Conservation (phyloP, 2,113 vertebrate species). For the Callopanchax toddi region DNA sequence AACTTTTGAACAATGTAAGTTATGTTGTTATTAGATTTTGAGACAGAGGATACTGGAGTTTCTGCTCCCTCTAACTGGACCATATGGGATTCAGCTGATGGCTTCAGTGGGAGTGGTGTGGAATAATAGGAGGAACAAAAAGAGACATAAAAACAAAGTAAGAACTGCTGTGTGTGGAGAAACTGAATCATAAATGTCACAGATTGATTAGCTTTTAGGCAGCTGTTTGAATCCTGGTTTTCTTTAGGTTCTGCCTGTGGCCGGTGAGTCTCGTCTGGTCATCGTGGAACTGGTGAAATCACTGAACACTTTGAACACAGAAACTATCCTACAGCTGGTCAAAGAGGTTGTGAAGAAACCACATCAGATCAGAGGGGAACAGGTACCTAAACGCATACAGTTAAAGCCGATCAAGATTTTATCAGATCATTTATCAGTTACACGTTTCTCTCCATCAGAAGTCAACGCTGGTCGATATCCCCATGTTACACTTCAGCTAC, state of each 20-base stretch:
- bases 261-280: slow-evolving; percentile 83
- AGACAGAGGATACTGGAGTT: slow-evolving; percentile 91
- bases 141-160: slow-evolving; percentile 87
- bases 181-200: not conserved
- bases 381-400: slow-evolving; percentile 75
- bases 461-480: slow-evolving; percentile 87
- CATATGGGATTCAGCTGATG: slow-evolving; percentile 88
- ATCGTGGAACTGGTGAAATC: slow-evolving; percentile 91
- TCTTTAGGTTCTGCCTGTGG: slow-evolving; percentile 84
- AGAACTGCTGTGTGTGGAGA: slow-evolving; percentile 12
- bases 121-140: slow-evolving; percentile 86
- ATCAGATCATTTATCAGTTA: not conserved
- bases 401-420: not conserved
- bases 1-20: too few relatives aligned
- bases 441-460: slow-evolving; percentile 77
- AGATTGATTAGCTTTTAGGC: not conserved
- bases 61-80: slow-evolving; percentile 86
- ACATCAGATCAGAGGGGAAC: slow-evolving; percentile 89
- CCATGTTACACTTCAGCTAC: slow-evolving; percentile 90
- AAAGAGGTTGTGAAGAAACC: slow-evolving; percentile 98
- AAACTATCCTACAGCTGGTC: slow-evolving; percentile 86
- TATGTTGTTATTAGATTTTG: slow-evolving; percentile 88
- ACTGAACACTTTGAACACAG: slow-evolving; percentile 83
- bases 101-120: slow-evolving; percentile 91
- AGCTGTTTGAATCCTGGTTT: not conserved